phyloP scores from a whole-genome alignment of 2,113 vertebrate genomes.

The Colinus virginianus region DNA sequence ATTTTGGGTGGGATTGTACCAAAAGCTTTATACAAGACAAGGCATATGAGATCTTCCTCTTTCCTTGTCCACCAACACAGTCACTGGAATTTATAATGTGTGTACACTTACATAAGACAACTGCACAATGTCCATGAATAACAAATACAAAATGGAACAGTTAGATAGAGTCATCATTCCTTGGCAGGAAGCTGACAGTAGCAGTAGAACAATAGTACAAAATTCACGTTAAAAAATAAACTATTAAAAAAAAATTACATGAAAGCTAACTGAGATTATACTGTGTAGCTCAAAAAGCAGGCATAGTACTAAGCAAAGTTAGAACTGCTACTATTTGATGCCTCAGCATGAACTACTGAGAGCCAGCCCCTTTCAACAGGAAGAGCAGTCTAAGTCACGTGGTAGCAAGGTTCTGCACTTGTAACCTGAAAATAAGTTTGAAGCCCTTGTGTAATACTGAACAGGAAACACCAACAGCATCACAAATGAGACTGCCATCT shows the following conservation, averaged over 20 bases:
- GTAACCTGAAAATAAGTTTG: neutral
- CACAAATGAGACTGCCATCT: neutral
- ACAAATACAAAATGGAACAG: neutral
- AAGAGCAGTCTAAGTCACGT: neutral
- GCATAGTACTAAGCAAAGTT: neutral
- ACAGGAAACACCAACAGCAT: conserved; percentile 6
- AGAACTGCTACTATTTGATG: neutral
- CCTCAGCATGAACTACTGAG: neutral
- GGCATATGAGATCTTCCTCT: neutral
- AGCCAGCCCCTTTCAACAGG: neutral
- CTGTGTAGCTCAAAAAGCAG: neutral
- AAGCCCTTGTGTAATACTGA: neutral
- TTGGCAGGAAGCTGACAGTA: neutral
- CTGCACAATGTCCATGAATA: neutral
- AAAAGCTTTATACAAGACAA: neutral
- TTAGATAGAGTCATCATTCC: neutral
- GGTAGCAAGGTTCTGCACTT: neutral
- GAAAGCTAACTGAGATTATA: neutral
- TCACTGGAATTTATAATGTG: neutral
- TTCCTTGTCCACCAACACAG: neutral
- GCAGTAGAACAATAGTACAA: neutral
- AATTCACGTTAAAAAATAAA: neutral
- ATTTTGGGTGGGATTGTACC: neutral
- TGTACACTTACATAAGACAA: neutral
- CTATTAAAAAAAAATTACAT: no score